Conservation (phyloP, 1,140 invertebrate species). For the Pogonomyrmex californicus region DNA sequence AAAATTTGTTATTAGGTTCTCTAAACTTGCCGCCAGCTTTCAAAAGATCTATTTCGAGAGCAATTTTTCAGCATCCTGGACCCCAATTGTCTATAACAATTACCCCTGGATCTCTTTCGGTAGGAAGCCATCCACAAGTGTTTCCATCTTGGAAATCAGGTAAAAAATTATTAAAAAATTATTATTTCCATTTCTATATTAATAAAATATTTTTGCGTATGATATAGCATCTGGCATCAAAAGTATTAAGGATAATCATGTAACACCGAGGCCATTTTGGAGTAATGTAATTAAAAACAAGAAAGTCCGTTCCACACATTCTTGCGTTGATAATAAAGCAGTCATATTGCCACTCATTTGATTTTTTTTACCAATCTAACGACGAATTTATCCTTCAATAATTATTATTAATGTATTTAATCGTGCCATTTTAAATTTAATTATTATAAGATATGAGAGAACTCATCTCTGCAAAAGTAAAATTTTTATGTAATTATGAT, state of each 20-base stretch:
- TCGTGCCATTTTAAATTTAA: constrained; percentile 37
- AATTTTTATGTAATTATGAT: constrained; percentile 1
- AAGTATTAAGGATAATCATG: constrained; percentile 71
- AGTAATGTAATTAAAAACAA: constrained; percentile 67
- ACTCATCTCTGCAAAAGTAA: constrained; percentile 18
- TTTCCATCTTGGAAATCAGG: constrained; percentile 83
- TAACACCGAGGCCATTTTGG: constrained; percentile 80
- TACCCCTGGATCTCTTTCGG: constrained; percentile 64
- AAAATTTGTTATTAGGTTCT: constrained; percentile 75
- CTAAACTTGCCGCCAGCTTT: constrained; percentile 84
- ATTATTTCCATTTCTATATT: background rate
- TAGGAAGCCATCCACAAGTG: constrained; percentile 75
- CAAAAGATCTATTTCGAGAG: constrained; percentile 82
- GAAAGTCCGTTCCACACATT: background rate
- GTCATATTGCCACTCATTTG: constrained; percentile 67
- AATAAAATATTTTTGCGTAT: constrained; percentile 34
- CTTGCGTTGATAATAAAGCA: constrained; percentile 48
- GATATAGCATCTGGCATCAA: constrained; percentile 72
- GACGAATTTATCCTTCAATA: background rate
- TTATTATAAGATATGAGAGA: constrained; percentile 39
- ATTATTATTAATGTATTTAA: constrained; percentile 30
- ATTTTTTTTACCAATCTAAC: constrained; percentile 13
- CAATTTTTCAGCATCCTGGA: constrained; percentile 81
- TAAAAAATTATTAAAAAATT: constrained; percentile 55
- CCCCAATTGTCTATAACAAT: constrained; percentile 79